Percentiles rank a stretch among this genome's conserved stretches.
phyloP scores from a whole-genome alignment of 2,888 invertebrate genomes.

The Cheilosia urbana region DNA sequence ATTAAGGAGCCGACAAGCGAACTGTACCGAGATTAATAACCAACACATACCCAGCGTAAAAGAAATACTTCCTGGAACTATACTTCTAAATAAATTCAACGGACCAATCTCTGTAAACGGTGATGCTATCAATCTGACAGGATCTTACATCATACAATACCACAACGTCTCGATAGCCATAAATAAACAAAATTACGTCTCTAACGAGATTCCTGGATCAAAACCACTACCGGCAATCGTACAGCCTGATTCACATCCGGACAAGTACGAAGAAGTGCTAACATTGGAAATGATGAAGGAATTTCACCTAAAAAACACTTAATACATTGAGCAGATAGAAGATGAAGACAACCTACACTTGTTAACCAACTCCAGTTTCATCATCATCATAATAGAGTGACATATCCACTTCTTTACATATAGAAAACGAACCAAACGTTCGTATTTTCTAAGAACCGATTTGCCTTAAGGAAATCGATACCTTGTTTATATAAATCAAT shows the following conservation, averaged over 20 bases:
- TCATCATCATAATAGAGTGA: background rate
- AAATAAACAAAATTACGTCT: slow-evolving; percentile 18
- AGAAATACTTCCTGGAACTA: slow-evolving; percentile 31
- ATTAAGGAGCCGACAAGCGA: slow-evolving; percentile 23
- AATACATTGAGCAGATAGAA: background rate
- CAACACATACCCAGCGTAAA: slow-evolving; percentile 31
- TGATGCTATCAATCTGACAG: slow-evolving; percentile 12
- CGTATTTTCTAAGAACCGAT: too few species aligned
- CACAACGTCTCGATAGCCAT: slow-evolving; percentile 37
- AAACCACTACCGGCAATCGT: slow-evolving; percentile 34
- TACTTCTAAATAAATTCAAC: slow-evolving; percentile 43
- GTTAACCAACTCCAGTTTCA: background rate
- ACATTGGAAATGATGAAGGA: slow-evolving; percentile 42
- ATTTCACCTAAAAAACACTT: background rate
- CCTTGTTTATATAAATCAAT: too few species aligned
- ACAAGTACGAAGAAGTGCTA: slow-evolving; percentile 14
- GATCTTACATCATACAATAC: slow-evolving; percentile 37
- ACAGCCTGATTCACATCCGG: slow-evolving; percentile 27
- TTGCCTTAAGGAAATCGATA: too few species aligned
- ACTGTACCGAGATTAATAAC: slow-evolving; percentile 22
- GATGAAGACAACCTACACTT: background rate
- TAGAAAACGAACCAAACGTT: too few species aligned
- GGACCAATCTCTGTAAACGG: slow-evolving; percentile 8
- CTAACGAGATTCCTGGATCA: slow-evolving; percentile 17
- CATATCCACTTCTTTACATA: too few species aligned